Conservation (phyloP, 2,113 vertebrate species). For the Anser cygnoides region DNA sequence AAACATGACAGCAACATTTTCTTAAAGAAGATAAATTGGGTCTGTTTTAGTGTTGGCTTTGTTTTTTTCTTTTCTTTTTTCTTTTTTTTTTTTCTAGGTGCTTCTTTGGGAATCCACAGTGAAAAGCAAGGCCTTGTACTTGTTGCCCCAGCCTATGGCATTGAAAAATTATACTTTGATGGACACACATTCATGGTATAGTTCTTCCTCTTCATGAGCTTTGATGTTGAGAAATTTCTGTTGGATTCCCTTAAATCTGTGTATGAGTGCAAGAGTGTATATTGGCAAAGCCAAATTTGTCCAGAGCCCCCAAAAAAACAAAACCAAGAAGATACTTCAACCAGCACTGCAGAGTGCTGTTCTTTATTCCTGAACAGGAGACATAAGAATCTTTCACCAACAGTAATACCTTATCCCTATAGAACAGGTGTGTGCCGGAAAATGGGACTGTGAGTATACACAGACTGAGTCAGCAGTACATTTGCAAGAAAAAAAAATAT, state of each 20-base stretch:
- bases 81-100: constrained; percentile 12
- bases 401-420: background rate
- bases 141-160: background rate
- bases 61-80: background rate
- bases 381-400: background rate
- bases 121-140: constrained; percentile 40
- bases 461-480: background rate
- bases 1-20: background rate
- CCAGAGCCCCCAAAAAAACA: background rate
- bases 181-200: constrained; percentile 47
- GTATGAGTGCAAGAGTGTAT: background rate
- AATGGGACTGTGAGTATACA: background rate
- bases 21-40: background rate
- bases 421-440: background rate
- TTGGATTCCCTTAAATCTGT: background rate
- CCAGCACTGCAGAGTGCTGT: background rate
- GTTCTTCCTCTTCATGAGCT: background rate
- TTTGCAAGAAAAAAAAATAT: background rate
- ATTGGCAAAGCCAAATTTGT: background rate
- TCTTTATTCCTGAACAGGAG: background rate
- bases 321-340: background rate
- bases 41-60: background rate
- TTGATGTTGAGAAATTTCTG: background rate
- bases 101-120: background rate
- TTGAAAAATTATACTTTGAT: constrained; percentile 42